A percentile compares a stretch with the other conserved stretches of the same genome.
Conservation (phyloP, 2,797 vertebrate species). For the Acipenser transmontanus region DNA sequence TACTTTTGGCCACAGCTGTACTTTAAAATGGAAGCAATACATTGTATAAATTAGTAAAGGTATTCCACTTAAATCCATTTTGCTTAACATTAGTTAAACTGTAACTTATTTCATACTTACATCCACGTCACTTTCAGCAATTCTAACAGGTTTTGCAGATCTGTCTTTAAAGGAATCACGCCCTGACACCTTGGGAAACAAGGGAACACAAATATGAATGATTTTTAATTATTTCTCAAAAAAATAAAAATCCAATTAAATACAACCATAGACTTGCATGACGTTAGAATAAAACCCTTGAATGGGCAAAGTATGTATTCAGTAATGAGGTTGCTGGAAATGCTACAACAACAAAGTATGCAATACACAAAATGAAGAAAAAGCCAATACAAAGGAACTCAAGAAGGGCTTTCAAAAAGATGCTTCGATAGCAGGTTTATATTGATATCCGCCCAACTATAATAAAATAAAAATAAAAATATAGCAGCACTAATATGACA, state of each 20-base stretch:
- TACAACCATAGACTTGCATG: too few species aligned
- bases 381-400: not conserved
- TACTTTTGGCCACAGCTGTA: too few species aligned
- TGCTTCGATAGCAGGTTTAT: too few species aligned
- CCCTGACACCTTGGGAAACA: slow-evolving; percentile 75
- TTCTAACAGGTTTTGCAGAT: slow-evolving; percentile 79
- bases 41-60: too few species aligned
- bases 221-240: slow-evolving; percentile 3
- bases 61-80: too few species aligned
- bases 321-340: not conserved
- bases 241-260: not conserved
- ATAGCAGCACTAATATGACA: too few species aligned
- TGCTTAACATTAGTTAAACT: not conserved
- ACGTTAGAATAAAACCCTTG: too few species aligned
- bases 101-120: slow-evolving; percentile 64
- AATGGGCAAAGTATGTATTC: not conserved
- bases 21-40: too few species aligned
- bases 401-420: too few species aligned
- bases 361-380: slow-evolving; percentile 1
- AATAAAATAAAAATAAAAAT: too few species aligned
- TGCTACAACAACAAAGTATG: not conserved
- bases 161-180: slow-evolving; percentile 77
- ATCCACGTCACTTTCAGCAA: slow-evolving; percentile 92
- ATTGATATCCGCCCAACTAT: too few species aligned
- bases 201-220: slow-evolving; percentile 7